Conservation (phyloP, 2,797 vertebrate species). For the Aulostomus chinensis region DNA sequence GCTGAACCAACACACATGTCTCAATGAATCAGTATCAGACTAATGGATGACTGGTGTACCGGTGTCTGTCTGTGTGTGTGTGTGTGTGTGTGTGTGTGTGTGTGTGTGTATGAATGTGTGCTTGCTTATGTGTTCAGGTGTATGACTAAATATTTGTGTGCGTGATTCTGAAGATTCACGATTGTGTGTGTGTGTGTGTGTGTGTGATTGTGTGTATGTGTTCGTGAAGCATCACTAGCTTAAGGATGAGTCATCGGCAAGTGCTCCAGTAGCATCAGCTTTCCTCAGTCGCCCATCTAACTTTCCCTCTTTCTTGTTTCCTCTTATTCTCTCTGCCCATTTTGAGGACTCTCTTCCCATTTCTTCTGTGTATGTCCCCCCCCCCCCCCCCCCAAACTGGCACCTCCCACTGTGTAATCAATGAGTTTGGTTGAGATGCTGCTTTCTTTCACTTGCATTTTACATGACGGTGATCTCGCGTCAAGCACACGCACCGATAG, state of each 20-base stretch:
- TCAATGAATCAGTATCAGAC: constrained; percentile 62
- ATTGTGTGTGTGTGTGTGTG: constrained; percentile 24
- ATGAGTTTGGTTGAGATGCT: constrained; percentile 19
- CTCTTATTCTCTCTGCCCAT: background rate
- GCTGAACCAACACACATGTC: constrained; percentile 63
- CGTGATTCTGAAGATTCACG: constrained; percentile 22
- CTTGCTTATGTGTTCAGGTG: constrained; percentile 40
- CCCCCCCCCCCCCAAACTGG: too few species aligned
- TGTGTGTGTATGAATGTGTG: constrained; percentile 34
- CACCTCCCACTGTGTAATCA: constrained; percentile 28
- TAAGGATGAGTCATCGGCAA: constrained; percentile 72
- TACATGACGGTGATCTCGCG: constrained; percentile 13
- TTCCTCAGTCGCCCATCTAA: constrained; percentile 35
- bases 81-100: background rate
- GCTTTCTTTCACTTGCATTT: constrained; percentile 24
- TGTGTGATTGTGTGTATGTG: too few species aligned
- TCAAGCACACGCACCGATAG: background rate
- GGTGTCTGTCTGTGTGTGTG: constrained; percentile 33
- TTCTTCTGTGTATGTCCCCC: too few species aligned
- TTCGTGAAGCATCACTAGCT: constrained; percentile 55
- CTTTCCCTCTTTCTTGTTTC: constrained; percentile 7
- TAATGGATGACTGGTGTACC: constrained; percentile 61
- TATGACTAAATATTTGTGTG: constrained; percentile 53
- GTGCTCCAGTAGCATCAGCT: constrained; percentile 49
- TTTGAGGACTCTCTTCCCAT: too few species aligned